These are phyloP conservation scores for Poeciliopsis prolifica DNA, from an alignment of 2,113 vertebrate genomes.

Conservation along the genomic window DNA sequence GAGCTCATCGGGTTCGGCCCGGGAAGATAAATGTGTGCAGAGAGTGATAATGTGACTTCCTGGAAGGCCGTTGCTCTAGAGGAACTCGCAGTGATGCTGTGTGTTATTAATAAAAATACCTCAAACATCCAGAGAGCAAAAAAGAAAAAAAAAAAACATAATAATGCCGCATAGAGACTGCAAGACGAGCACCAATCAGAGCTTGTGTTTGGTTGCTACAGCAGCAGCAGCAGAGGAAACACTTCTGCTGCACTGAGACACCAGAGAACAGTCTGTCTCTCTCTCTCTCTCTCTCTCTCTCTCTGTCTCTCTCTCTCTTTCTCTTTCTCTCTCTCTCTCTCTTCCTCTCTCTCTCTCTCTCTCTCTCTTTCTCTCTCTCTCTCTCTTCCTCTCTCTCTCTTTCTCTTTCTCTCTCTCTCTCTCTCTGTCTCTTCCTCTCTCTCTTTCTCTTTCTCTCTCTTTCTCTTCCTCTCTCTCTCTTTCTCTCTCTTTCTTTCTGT, in stretches of 20 bases:
- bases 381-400: neutral
- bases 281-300: neutral
- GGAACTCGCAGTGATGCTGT: constrained; percentile 1
- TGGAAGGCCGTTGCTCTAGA: constrained; percentile 1
- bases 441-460: neutral
- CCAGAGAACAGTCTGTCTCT: constrained; percentile 53
- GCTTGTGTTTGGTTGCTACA: constrained; percentile 73
- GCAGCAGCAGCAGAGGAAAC: constrained; percentile 69
- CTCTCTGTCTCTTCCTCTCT: too few species aligned
- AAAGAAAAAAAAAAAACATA: neutral
- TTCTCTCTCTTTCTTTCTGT: neutral
- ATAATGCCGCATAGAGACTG: neutral
- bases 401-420: neutral
- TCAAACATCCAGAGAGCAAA: constrained; percentile 16
- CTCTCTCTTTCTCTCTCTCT: neutral
- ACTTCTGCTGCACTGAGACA: constrained; percentile 60
- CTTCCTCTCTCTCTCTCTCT: neutral
- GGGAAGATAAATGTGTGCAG: constrained; percentile 10
- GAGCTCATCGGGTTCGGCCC: constrained; percentile 13
- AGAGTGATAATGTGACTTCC: constrained; percentile 24
- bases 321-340: neutral
- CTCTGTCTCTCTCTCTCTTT: neutral
- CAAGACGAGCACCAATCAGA: constrained; percentile 69
- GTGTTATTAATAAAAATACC: constrained; percentile 8
- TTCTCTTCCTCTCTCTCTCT: too few species aligned